phyloP scores from a whole-genome alignment of 2,113 vertebrate genomes.

The Mormyrus iriodes region DNA sequence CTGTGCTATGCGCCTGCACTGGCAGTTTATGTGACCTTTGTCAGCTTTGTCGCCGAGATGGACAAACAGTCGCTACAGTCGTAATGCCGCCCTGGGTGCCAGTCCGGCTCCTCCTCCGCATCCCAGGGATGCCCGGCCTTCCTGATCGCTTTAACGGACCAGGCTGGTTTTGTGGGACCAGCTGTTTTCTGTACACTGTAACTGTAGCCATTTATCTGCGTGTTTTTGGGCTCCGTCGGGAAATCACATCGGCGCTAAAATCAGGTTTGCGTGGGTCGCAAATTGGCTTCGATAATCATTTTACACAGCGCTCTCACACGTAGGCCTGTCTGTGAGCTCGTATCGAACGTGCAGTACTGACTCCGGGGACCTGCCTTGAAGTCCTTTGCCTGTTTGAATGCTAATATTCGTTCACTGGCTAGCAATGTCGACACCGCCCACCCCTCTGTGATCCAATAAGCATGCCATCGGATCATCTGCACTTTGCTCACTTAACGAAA shows the following conservation, averaged over 20 bases:
- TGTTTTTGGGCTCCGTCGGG: background rate
- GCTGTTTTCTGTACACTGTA: background rate
- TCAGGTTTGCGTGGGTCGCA: background rate
- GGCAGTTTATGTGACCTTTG: background rate
- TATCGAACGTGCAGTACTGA: background rate
- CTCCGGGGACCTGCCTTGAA: background rate
- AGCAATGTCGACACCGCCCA: background rate
- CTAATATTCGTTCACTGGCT: background rate
- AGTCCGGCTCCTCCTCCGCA: too few relatives aligned
- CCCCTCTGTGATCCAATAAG: background rate
- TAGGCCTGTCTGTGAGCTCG: background rate
- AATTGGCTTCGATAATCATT: background rate
- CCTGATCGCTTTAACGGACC: background rate
- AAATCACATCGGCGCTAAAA: background rate
- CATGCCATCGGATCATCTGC: slow-evolving; percentile 17
- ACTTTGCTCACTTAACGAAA: slow-evolving; percentile 22
- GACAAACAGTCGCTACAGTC: background rate
- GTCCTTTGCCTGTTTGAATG: background rate
- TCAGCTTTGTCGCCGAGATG: background rate
- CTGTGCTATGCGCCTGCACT: background rate
- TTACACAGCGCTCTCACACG: background rate
- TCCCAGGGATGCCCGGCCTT: background rate
- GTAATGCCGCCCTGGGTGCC: too few relatives aligned
- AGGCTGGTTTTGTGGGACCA: background rate
- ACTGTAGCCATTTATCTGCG: background rate